Evolutionary conservation across 2,888 invertebrate genomes (phyloP).

Genomic region (Eristalis pertinax): DNA sequence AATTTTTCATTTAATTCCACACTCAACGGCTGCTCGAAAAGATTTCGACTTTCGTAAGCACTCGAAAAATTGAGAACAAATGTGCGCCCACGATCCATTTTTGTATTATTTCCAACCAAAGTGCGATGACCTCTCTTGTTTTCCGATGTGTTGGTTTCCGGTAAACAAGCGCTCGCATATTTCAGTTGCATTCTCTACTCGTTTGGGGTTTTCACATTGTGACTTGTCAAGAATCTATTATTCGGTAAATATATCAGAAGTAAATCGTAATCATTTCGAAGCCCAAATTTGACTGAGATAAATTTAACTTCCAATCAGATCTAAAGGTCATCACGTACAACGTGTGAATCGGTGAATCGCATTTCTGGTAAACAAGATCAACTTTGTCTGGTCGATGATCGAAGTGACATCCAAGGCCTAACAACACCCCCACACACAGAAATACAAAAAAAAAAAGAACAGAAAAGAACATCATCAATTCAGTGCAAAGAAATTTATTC

Average conservation of each 20-base stretch:
- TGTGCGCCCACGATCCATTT: not conserved
- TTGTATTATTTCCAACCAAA: not conserved
- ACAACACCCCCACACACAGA: not conserved
- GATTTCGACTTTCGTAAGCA: not conserved
- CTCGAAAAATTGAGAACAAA: not conserved
- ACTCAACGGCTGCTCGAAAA: not conserved
- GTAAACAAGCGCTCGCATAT: not conserved
- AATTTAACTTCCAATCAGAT: not conserved
- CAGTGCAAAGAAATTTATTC: slow-evolving; percentile 9
- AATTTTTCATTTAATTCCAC: not conserved
- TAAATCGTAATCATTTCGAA: no score
- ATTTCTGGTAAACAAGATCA: not conserved
- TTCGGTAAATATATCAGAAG: no score
- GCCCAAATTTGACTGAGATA: not conserved
- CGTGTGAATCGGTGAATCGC: not conserved
- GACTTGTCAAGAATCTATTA: not conserved
- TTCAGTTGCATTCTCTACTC: not conserved
- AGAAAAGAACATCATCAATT: not conserved
- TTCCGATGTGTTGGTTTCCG: not conserved
- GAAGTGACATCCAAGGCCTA: not conserved
- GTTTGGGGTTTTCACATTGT: not conserved
- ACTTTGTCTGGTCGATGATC: not conserved
- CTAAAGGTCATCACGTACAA: not conserved
- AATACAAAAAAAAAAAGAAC: not conserved
- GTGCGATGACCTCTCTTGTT: not conserved